These are phyloP conservation scores for Bettongia penicillata DNA, from an alignment of 2,113 vertebrate genomes.

Conservation along the genomic window DNA sequence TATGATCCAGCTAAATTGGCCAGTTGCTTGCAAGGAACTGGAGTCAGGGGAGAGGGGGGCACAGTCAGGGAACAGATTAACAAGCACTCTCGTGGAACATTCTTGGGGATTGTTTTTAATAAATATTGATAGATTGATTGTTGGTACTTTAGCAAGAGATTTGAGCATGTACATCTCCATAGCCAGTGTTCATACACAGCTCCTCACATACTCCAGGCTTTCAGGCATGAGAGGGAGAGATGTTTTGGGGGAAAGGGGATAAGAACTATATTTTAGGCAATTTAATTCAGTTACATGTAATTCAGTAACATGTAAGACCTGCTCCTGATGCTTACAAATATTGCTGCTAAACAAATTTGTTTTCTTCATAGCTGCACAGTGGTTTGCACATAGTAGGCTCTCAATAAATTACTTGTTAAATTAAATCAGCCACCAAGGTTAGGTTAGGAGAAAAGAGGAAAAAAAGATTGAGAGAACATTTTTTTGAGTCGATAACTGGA, in stretches of 20 bases:
- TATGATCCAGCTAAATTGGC: neutral
- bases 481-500: neutral
- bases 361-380: neutral
- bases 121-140: neutral
- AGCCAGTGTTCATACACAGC: neutral
- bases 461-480: neutral
- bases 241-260: neutral
- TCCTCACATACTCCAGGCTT: neutral
- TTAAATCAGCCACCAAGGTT: neutral
- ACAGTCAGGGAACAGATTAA: neutral
- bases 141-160: neutral
- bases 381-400: neutral
- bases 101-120: neutral
- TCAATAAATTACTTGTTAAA: neutral
- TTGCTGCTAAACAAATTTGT: neutral
- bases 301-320: neutral
- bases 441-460: neutral
- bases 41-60: neutral
- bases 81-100: neutral
- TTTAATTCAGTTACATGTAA: neutral
- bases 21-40: neutral
- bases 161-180: neutral
- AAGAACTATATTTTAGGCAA: neutral
- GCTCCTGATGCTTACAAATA: neutral
- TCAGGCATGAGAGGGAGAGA: neutral